Conservation (phyloP, 2,113 vertebrate genomes). For the Spermophilus dauricus region DNA sequence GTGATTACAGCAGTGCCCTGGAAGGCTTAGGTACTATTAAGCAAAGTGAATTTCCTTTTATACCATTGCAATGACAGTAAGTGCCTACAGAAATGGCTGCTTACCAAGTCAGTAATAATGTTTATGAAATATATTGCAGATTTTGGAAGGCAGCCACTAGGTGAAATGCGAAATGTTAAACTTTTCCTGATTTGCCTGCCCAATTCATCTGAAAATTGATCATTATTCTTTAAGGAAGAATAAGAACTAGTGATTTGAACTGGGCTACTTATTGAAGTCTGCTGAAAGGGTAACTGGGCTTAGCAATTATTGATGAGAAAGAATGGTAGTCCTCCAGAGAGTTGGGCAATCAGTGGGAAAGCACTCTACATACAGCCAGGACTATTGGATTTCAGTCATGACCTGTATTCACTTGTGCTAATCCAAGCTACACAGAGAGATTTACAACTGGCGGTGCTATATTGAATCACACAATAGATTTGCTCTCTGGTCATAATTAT, state of each 20-base stretch:
- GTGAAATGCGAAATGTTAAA: constrained; percentile 62
- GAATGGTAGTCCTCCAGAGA: constrained; percentile 50
- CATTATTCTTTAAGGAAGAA: constrained; percentile 59
- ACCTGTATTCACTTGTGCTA: constrained; percentile 31
- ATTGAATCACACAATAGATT: constrained; percentile 50
- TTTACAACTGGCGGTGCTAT: constrained; percentile 22
- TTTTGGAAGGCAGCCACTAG: constrained; percentile 76
- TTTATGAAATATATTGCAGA: constrained; percentile 68
- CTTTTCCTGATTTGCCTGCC: constrained; percentile 14
- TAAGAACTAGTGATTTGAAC: constrained; percentile 5
- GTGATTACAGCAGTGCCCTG: constrained; percentile 25
- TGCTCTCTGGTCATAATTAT: not conserved
- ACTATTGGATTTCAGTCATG: constrained; percentile 42
- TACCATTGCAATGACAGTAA: constrained; percentile 67
- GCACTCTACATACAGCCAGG: not conserved
- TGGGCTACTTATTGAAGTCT: constrained; percentile 12
- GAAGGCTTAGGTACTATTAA: constrained; percentile 68
- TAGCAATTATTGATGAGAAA: constrained; percentile 67
- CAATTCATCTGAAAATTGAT: constrained; percentile 65
- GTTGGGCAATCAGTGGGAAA: constrained; percentile 58
- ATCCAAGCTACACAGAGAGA: constrained; percentile 46
- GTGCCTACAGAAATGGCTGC: constrained; percentile 74
- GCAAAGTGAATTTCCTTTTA: constrained; percentile 78
- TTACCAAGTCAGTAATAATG: constrained; percentile 76
- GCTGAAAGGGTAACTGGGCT: not conserved